phyloP scores from a whole-genome alignment of 1,140 invertebrate species.

The Ceratina australensis region DNA sequence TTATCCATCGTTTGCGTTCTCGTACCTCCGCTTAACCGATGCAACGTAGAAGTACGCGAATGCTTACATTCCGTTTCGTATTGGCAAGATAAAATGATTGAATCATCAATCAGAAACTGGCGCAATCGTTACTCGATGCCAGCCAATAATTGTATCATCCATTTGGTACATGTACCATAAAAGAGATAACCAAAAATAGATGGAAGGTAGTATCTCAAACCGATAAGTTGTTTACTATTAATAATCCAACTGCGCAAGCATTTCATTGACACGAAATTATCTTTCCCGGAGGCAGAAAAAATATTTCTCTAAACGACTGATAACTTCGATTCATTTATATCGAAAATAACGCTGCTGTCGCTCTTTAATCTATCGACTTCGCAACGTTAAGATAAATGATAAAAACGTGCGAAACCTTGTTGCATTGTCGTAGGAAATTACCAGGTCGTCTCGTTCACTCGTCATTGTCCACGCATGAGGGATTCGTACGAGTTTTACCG shows the following conservation, averaged over 20 bases:
- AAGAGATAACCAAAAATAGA: background rate
- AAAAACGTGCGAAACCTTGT: background rate
- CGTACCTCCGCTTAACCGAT: background rate
- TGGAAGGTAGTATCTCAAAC: background rate
- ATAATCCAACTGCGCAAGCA: no score
- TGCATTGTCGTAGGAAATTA: background rate
- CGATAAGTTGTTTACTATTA: background rate
- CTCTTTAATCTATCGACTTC: background rate
- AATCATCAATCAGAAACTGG: slow-evolving; percentile 21
- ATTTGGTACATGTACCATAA: background rate
- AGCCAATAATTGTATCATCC: background rate
- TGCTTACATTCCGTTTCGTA: background rate
- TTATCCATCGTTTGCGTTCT: background rate
- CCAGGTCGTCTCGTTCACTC: background rate
- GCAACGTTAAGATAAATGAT: no score
- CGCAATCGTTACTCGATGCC: background rate
- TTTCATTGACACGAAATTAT: no score
- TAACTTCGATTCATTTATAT: no score
- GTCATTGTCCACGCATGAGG: background rate
- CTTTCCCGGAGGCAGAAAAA: no score
- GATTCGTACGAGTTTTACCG: slow-evolving; percentile 8
- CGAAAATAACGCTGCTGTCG: no score
- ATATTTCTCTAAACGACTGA: no score
- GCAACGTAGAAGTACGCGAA: background rate
- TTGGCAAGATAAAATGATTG: background rate